A percentile compares a stretch with the other conserved stretches of the same genome.
phyloP scores from a whole-genome alignment of 2,113 vertebrate genomes.

The Reinhardtius hippoglossoides region DNA sequence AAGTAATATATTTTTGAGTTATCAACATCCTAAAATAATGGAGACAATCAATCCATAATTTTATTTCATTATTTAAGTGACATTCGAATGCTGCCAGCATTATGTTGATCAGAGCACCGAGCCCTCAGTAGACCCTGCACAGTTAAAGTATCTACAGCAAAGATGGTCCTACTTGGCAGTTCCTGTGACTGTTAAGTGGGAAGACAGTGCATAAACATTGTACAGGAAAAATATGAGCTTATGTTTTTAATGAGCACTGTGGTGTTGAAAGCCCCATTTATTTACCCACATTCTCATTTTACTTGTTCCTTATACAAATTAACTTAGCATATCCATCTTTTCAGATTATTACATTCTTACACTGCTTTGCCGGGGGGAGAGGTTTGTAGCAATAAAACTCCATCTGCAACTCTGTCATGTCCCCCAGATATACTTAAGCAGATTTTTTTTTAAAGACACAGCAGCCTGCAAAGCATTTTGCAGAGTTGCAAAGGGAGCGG shows the following conservation, averaged over 20 bases:
- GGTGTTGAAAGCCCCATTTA: background rate
- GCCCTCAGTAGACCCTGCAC: background rate
- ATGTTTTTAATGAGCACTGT: background rate
- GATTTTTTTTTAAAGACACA: background rate
- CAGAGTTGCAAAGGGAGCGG: slow-evolving; percentile 4
- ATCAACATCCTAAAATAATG: background rate
- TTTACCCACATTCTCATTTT: background rate
- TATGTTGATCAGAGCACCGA: slow-evolving; percentile 4
- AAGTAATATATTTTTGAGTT: background rate
- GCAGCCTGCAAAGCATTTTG: slow-evolving; percentile 15
- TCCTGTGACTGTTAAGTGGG: background rate
- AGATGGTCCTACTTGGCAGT: background rate
- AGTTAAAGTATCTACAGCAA: background rate
- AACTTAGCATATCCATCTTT: background rate
- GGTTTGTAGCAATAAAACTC: slow-evolving; percentile 37
- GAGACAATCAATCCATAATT: background rate
- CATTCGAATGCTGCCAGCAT: background rate
- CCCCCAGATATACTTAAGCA: slow-evolving; percentile 27
- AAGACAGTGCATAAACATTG: background rate
- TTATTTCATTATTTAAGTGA: background rate
- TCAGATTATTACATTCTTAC: background rate
- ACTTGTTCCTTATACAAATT: slow-evolving; percentile 9
- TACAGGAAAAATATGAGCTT: background rate
- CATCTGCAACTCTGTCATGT: slow-evolving; percentile 31
- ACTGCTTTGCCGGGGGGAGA: slow-evolving; percentile 14